Evolutionary conservation across 2,888 invertebrate species (phyloP).

Genomic region (Microctonus brassicae): DNA sequence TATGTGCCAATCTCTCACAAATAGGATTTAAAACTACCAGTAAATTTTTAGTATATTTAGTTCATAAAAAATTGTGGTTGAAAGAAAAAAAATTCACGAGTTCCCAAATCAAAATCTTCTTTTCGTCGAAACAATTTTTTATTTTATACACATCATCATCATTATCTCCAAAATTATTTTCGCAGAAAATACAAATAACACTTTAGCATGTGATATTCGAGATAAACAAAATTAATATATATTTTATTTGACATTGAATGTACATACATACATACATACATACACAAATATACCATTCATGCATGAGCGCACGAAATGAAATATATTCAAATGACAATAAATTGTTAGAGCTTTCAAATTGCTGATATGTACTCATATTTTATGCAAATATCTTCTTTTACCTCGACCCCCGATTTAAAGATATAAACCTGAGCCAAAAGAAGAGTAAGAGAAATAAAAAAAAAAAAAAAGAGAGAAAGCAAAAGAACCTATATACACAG

Average conservation of each 20-base stretch:
- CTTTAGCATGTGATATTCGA: not conserved
- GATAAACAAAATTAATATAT: not conserved
- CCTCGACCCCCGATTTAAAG: not conserved
- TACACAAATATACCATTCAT: not conserved
- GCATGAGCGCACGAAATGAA: slow-evolving; percentile 5
- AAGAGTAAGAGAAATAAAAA: not conserved
- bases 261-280: not conserved
- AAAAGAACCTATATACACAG: slow-evolving; percentile 10
- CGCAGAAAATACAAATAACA: too few relatives aligned
- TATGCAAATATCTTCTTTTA: slow-evolving; percentile 23
- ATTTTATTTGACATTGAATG: not conserved
- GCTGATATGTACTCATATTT: slow-evolving; percentile 17
- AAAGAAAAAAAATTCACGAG: slow-evolving; percentile 12
- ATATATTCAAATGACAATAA: slow-evolving; percentile 6
- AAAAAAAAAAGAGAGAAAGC: not conserved
- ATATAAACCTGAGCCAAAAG: not conserved
- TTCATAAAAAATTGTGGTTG: not conserved
- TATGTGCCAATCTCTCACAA: slow-evolving; percentile 14
- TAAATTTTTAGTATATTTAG: slow-evolving; percentile 4
- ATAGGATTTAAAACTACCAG: not conserved
- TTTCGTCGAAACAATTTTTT: not conserved
- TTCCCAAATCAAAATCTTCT: not conserved
- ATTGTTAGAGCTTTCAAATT: slow-evolving; percentile 3
- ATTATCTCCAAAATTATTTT: slow-evolving; percentile 1
- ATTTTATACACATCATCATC: not conserved